phyloP scores from a whole-genome alignment of 2,113 vertebrate species.

The Xenopus laevis region DNA sequence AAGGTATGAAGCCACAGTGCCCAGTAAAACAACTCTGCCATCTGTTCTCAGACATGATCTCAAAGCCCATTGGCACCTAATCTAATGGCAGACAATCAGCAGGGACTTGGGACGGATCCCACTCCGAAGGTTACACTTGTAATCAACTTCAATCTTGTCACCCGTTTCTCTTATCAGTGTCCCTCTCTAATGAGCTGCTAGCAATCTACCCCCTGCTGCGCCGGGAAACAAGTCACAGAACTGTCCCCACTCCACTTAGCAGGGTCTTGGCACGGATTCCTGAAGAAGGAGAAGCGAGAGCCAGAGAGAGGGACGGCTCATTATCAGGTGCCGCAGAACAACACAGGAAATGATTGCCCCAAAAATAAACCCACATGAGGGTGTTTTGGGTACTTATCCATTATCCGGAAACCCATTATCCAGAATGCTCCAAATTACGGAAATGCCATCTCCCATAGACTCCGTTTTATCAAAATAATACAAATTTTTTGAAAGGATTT shows the following conservation, averaged over 20 bases:
- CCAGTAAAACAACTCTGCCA: not conserved
- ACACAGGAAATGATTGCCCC: not conserved
- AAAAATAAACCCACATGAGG: too few species aligned
- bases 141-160: not conserved
- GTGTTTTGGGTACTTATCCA: too few species aligned
- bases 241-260: not conserved
- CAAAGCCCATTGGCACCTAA: not conserved
- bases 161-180: not conserved
- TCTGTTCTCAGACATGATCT: not conserved
- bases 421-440: too few species aligned
- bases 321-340: not conserved
- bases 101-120: not conserved
- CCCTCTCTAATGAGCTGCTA: not conserved
- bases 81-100: not conserved
- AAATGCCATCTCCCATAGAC: too few species aligned
- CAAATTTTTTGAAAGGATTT: too few species aligned
- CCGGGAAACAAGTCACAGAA: too few species aligned
- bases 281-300: not conserved
- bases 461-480: too few species aligned
- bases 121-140: conserved; percentile 3
- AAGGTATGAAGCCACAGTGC: not conserved
- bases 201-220: not conserved
- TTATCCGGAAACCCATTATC: too few species aligned
- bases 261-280: not conserved
- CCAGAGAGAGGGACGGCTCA: not conserved